These are phyloP conservation scores for Drosophila bocki DNA, from an alignment of 1,140 invertebrate species.

Conservation along the genomic window DNA sequence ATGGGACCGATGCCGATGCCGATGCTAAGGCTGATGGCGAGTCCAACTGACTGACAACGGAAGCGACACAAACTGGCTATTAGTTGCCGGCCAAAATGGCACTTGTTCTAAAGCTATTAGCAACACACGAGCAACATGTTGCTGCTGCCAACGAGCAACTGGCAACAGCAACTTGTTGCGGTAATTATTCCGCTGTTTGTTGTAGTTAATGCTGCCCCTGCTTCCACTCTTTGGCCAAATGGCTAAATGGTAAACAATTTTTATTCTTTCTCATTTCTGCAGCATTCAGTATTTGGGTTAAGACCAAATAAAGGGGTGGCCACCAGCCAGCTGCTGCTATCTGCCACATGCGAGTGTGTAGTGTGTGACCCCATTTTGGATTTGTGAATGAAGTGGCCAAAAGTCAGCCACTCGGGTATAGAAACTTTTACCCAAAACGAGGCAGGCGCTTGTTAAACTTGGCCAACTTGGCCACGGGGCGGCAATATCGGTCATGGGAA, in stretches of 20 bases:
- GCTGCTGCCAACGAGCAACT: conserved; percentile 35
- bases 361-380: conserved; percentile 69
- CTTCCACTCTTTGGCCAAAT: conserved; percentile 3
- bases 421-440: conserved; percentile 62
- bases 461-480: conserved; percentile 55
- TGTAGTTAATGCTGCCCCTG: conserved; percentile 16
- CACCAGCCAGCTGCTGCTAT: conserved; percentile 41
- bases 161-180: conserved; percentile 68
- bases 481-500: conserved; percentile 79
- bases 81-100: conserved; percentile 82
- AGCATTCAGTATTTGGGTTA: conserved; percentile 78
- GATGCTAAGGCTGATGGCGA: conserved; percentile 34
- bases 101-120: conserved; percentile 83
- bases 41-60: conserved; percentile 67
- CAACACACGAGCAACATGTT: conserved; percentile 69
- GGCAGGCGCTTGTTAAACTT: conserved; percentile 54
- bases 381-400: conserved; percentile 80
- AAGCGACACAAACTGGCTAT: conserved; percentile 83
- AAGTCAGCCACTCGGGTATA: conserved; percentile 35
- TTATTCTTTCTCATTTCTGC: conserved; percentile 51
- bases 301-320: conserved; percentile 83
- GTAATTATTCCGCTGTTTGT: conserved; percentile 70
- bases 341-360: conserved; percentile 19
- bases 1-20: conserved; percentile 25
- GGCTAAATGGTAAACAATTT: conserved; percentile 78